phyloP scores from a whole-genome alignment of 2,888 invertebrate species.

The Lymantria dispar region DNA sequence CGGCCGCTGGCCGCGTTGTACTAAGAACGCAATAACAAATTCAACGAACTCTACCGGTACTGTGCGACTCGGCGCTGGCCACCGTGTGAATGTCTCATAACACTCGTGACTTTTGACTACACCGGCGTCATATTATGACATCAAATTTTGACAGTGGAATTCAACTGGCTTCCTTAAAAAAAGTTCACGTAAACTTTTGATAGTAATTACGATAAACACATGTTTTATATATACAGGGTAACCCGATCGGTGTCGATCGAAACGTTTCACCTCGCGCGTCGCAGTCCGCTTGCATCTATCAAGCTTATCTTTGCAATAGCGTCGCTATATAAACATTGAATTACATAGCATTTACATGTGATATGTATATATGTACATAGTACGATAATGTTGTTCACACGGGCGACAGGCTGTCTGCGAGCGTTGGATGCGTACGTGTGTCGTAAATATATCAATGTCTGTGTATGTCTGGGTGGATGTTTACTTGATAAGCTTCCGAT shows the following conservation, averaged over 20 bases:
- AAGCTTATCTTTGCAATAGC: conserved; percentile 57
- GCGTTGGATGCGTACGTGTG: conserved; percentile 66
- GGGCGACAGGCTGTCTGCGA: conserved; percentile 80
- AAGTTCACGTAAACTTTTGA: conserved; percentile 1
- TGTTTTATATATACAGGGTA: conserved; percentile 44
- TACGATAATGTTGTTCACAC: conserved; percentile 73
- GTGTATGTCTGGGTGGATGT: conserved; percentile 68
- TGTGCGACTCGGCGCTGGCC: conserved; percentile 71
- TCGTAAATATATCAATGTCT: conserved; percentile 60
- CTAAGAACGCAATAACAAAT: conserved; percentile 81
- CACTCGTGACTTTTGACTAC: conserved; percentile 63
- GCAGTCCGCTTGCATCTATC: conserved; percentile 25
- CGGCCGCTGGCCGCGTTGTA: conserved; percentile 70
- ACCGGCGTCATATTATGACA: conserved; percentile 70
- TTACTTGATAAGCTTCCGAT: conserved; percentile 80
- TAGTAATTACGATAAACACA: conserved; percentile 41
- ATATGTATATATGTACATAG: conserved; percentile 66
- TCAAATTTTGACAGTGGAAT: conserved; percentile 62
- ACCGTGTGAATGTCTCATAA: conserved; percentile 78
- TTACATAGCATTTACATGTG: conserved; percentile 57
- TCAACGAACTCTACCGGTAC: conserved; percentile 81
- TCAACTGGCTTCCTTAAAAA: conserved; percentile 26
- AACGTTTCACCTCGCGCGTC: conserved; percentile 29
- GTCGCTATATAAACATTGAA: conserved; percentile 63
- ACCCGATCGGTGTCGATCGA: conserved; percentile 47